Conservation (phyloP, 2,113 vertebrate genomes). For the Pteropus alecto region DNA sequence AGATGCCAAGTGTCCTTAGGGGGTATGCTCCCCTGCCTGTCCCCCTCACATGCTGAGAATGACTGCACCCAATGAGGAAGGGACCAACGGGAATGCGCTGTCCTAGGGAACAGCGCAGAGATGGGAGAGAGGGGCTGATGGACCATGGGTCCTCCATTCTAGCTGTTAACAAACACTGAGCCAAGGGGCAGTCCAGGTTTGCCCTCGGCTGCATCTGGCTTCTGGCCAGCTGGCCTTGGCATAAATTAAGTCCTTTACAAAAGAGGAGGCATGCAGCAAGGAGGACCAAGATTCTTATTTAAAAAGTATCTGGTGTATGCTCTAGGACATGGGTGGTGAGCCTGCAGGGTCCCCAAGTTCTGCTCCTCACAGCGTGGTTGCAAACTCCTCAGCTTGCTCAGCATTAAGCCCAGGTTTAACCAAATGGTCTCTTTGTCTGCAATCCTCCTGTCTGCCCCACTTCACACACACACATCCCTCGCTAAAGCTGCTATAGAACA, state of each 20-base stretch:
- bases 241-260: neutral
- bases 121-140: neutral
- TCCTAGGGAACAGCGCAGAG: neutral
- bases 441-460: neutral
- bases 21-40: neutral
- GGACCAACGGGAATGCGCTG: neutral
- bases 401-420: neutral
- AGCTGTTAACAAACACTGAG: neutral
- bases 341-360: too few relatives aligned
- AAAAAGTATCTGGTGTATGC: neutral
- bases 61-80: neutral
- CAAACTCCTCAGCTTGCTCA: neutral
- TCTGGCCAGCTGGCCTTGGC: neutral
- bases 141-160: neutral
- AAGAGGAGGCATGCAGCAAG: neutral
- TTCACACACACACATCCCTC: neutral
- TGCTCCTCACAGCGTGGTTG: neutral
- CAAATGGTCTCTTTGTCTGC: neutral
- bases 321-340: neutral
- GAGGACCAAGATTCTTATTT: neutral
- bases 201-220: neutral
- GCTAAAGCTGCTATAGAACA: neutral
- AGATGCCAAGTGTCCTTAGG: neutral
- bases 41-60: neutral
- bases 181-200: neutral